A percentile compares a stretch with the other conserved stretches of the same genome.
Evolutionary conservation across 2,888 invertebrate genomes (phyloP).

Genomic region (Drosophila seclusa): DNA sequence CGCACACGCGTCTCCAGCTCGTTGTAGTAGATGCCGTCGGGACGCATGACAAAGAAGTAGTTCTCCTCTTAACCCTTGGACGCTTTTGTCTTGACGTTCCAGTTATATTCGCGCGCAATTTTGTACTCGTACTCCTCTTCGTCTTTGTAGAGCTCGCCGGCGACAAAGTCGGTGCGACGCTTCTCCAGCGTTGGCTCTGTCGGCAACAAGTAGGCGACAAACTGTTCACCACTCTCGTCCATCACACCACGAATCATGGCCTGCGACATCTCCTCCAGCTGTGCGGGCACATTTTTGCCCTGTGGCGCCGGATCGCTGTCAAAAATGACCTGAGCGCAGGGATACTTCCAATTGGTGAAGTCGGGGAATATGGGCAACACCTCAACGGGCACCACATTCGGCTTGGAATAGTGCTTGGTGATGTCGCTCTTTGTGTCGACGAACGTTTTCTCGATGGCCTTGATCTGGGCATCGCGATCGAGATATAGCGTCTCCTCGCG

Average conservation of each 20-base stretch:
- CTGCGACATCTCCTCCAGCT: slow-evolving; percentile 99
- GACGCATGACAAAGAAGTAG: slow-evolving; percentile 96
- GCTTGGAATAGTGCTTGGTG: slow-evolving; percentile 97
- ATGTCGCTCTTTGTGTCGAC: slow-evolving; percentile 94
- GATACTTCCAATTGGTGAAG: slow-evolving; percentile 98
- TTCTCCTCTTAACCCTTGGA: slow-evolving; percentile 98
- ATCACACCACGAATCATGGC: slow-evolving; percentile 99
- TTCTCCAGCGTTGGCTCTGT: slow-evolving; percentile 96
- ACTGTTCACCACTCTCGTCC: slow-evolving; percentile 99
- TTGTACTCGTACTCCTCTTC: slow-evolving; percentile 98
- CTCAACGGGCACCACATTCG: slow-evolving; percentile 96
- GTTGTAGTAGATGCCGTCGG: slow-evolving; percentile 96
- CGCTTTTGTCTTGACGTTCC: slow-evolving; percentile 99
- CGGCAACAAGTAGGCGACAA: slow-evolving; percentile 99
- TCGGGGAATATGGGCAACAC: slow-evolving; percentile 96
- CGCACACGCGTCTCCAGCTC: slow-evolving; percentile 98
- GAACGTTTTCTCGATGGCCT: slow-evolving; percentile 98
- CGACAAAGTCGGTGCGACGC: slow-evolving; percentile 92
- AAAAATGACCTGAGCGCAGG: slow-evolving; percentile 99
- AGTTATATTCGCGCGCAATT: slow-evolving; percentile 99
- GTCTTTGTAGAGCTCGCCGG: slow-evolving; percentile 92
- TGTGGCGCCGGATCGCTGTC: slow-evolving; percentile 98
- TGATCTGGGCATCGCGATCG: slow-evolving; percentile 98
- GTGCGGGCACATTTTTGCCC: slow-evolving; percentile 93
- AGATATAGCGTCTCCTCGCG: slow-evolving; percentile 97